Base-by-base conservation (phyloP, 1,140 invertebrate species). In the Heliconius congener region DNA sequence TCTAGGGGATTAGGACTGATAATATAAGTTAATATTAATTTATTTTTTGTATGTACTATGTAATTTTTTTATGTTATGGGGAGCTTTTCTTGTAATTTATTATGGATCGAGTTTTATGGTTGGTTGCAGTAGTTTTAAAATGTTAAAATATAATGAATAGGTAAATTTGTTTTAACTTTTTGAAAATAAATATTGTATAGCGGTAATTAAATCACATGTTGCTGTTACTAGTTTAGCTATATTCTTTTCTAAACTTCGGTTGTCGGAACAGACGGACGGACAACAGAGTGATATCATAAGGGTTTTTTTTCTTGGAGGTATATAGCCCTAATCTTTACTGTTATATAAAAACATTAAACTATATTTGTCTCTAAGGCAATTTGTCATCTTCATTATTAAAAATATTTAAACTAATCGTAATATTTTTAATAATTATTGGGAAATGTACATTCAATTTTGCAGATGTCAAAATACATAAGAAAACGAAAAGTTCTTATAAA, bases 1-100 rank as follows among this genome's bases (percentile, higher is more conserved):
- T 52, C 37, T 60, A 73, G 18, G n/a, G 55, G 23, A 23, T 23
- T 23, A 23, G 23, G 46, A 75, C 74, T 75, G 74, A 75, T 66
- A 27, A 19, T 19, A 30, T 74, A 57, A 39, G 60, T 66, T 66
- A 30, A 3, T 66, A 23, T 71, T 8, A 39, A 39, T 39, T 71
- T 71, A 34, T 34, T 66, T 66, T 0, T 23, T 23, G 19, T 57
- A 57, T 0, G 11, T 57, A 57, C 8, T 11, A 57, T 11, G 19
- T 57, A 55, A 55, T 55, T 46, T 46, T 46, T 16, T 57, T 19
- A 23, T 57, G 5, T 57, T 57, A 9, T 23, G 55, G 55, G 55
- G 2, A 23, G 1, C 23, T 57, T 30, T 8, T 16, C 4, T n/a
- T 5, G 3, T 66, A 27, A 16, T 23, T 30, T 16, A 27, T 23